Base-by-base conservation (phyloP, 2,888 invertebrate species). In the Aphidoletes aphidimyza region DNA sequence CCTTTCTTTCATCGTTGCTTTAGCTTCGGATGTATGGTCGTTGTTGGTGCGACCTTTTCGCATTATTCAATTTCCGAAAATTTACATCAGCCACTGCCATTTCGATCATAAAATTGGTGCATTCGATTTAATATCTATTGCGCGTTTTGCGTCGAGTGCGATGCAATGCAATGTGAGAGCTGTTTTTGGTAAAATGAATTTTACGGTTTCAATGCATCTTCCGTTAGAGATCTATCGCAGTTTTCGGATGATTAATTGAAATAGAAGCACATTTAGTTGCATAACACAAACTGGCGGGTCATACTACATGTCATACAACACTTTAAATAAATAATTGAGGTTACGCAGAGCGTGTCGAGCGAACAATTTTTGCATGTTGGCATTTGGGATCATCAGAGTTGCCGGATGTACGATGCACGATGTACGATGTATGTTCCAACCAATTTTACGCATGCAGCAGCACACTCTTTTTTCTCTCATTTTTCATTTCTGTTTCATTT, bases 51-150 rank as follows among this genome's bases (percentile, higher is more conserved):
- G 54, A 22, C 54, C 22, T 54, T 54, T 54, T 54, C 22, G 22
- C 54, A 54, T 54, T 54, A 54, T 54, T 54, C 54, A 54, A 54
- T 54, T 54, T 54, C 54, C 22, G 22, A 54, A 47, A 54, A 54
- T 54, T 54, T 54, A 54, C 54, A 54, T 22, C 54, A 19, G 22
- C 54, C 22, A 22, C 54, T 22, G 9, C 54, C 54, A 54, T 54
- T 54, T 22, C 47, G 2, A 47, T 47, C 22, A 54, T 14, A 54
- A 22, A 54, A 54, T 54, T 47, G 47, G 47, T 47, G 47, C 54
- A 54, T 54, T 54, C 47, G 54, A 54, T 54, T 54, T 54, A 54
- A 54, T 54, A 54, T 54, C 54, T 22, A 54, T 54, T 54, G n/a
- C 22, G 22, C 9, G 22, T 5, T 54, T 54, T 54, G 2, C 2